phyloP scores from a whole-genome alignment of 2,888 invertebrate species.

The Pediacus dermestoides region DNA sequence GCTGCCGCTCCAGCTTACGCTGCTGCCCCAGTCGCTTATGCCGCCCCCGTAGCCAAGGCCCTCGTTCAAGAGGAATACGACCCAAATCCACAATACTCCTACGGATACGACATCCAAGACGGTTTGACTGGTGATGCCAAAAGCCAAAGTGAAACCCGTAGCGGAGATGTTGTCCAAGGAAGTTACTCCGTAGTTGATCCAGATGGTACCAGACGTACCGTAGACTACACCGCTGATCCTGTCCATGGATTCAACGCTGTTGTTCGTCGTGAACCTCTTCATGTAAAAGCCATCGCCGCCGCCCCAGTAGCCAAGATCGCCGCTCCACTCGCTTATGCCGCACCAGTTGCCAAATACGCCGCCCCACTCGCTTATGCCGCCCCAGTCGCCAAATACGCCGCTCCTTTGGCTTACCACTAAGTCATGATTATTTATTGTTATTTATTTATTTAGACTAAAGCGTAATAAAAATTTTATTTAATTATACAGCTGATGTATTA shows the following conservation, averaged over 20 bases:
- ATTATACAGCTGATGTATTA: no score
- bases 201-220: slow-evolving; percentile 54
- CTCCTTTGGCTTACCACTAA: slow-evolving; percentile 11
- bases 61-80: slow-evolving; percentile 46
- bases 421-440: slow-evolving; percentile 10
- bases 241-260: slow-evolving; percentile 63
- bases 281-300: slow-evolving; percentile 48
- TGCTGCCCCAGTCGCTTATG: slow-evolving; percentile 25
- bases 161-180: slow-evolving; percentile 56
- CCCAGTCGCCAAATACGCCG: slow-evolving; percentile 12
- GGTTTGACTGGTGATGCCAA: slow-evolving; percentile 55
- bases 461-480: slow-evolving; percentile 6
- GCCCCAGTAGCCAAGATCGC: slow-evolving; percentile 25
- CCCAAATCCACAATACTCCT: slow-evolving; percentile 57
- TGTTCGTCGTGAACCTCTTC: slow-evolving; percentile 59
- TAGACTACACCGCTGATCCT: slow-evolving; percentile 58
- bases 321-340: slow-evolving; percentile 14
- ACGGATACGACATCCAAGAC: slow-evolving; percentile 57
- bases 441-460: slow-evolving; percentile 1
- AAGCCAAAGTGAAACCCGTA: slow-evolving; percentile 52
- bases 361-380: slow-evolving; percentile 12
- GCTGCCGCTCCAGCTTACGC: slow-evolving; percentile 28
- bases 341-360: slow-evolving; percentile 15
- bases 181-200: slow-evolving; percentile 55
- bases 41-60: slow-evolving; percentile 23